phyloP scores from a whole-genome alignment of 2,888 invertebrate genomes.

The Auanema freiburgensis region DNA sequence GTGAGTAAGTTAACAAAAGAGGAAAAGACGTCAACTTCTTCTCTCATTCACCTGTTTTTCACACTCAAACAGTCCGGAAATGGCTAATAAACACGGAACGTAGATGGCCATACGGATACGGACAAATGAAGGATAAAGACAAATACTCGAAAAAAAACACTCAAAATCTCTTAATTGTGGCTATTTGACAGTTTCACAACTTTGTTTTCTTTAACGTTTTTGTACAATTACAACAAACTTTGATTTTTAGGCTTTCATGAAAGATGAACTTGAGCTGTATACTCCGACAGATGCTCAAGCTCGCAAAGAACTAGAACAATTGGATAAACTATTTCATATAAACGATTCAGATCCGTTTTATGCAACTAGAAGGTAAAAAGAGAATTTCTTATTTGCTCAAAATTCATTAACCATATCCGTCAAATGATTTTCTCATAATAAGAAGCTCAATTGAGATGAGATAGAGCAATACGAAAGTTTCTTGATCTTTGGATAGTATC shows the following conservation, averaged over 20 bases:
- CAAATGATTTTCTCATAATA: background rate
- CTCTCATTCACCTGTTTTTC: too few species aligned
- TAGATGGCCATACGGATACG: background rate
- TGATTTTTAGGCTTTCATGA: constrained; percentile 54
- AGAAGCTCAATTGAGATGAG: background rate
- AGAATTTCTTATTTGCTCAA: background rate
- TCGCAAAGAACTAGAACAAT: constrained; percentile 47
- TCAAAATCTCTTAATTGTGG: background rate
- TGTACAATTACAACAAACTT: constrained; percentile 7
- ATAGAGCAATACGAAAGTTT: background rate
- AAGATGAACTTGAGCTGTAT: constrained; percentile 62
- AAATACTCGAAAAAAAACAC: background rate
- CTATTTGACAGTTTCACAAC: constrained; percentile 1
- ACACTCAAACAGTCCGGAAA: background rate
- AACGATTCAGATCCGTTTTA: constrained; percentile 64
- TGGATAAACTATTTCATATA: constrained; percentile 60
- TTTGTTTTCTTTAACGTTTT: background rate
- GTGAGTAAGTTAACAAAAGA: background rate
- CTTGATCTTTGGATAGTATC: too few species aligned
- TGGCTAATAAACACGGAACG: constrained; percentile 1
- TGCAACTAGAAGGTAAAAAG: constrained; percentile 55
- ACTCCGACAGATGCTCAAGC: constrained; percentile 63
- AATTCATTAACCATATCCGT: too few species aligned
- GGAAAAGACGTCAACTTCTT: too few species aligned
- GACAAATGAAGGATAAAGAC: constrained; percentile 4